phyloP scores from a whole-genome alignment of 2,797 vertebrate species.

The Lepus townsendii region DNA sequence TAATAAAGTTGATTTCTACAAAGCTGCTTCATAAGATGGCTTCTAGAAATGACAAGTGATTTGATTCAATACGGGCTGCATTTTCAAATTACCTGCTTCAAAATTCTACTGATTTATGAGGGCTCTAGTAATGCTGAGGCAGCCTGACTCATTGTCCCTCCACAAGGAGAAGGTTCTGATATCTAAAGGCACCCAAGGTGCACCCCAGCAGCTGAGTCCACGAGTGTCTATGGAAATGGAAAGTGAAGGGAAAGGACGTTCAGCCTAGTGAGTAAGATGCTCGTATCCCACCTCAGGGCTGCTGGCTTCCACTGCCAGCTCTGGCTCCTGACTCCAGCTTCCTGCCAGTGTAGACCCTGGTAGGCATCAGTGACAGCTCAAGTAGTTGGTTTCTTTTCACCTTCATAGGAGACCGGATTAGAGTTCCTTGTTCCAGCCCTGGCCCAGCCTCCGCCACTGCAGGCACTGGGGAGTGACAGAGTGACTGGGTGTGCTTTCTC shows the following conservation, averaged over 20 bases:
- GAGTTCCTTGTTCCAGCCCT: too few relatives aligned
- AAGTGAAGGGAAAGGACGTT: background rate
- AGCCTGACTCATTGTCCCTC: background rate
- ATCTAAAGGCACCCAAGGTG: background rate
- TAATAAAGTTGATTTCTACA: background rate
- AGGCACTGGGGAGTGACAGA: too few relatives aligned
- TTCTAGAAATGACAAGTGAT: background rate
- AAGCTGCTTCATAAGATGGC: background rate
- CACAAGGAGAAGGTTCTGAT: background rate
- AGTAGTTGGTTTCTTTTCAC: too few relatives aligned
- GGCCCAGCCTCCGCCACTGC: too few relatives aligned
- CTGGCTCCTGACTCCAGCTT: too few relatives aligned
- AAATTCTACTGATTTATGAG: background rate
- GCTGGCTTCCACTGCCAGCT: too few relatives aligned
- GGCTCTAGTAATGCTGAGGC: background rate
- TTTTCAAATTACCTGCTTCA: constrained; percentile 2
- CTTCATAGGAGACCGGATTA: too few relatives aligned
- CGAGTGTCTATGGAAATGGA: background rate
- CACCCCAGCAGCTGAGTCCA: background rate
- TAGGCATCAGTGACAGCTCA: too few relatives aligned
- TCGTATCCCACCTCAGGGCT: too few relatives aligned
- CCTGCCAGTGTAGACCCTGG: too few relatives aligned
- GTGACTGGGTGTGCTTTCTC: too few relatives aligned
- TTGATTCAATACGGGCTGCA: background rate
- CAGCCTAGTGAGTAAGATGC: too few relatives aligned